Evolutionary conservation across 2,888 invertebrate species (phyloP).

Genomic region (Cloeon dipterum): DNA sequence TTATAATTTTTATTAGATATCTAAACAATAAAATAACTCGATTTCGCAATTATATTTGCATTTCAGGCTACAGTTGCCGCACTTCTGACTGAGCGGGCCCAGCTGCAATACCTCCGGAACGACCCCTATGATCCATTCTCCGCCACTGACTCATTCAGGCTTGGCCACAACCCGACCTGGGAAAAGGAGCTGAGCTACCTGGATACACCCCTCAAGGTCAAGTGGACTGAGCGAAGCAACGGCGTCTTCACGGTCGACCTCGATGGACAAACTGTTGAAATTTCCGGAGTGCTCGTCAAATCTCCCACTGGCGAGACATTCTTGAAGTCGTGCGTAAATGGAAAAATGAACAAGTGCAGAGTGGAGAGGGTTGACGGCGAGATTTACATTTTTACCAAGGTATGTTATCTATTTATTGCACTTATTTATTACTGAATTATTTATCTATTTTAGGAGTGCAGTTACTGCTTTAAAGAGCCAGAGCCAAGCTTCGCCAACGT

Average conservation of each 20-base stretch:
- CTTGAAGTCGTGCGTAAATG: constrained; percentile 17
- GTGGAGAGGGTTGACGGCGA: constrained; percentile 29
- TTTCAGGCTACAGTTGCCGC: too few species aligned
- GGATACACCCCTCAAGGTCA: not conserved
- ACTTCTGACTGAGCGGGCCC: too few species aligned
- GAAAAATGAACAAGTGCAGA: constrained; percentile 25
- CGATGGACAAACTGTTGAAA: not conserved
- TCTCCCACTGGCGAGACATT: constrained; percentile 5
- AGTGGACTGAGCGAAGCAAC: not conserved
- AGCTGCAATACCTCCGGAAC: too few species aligned
- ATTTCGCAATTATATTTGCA: too few species aligned
- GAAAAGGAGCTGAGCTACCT: constrained; percentile 19
- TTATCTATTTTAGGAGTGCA: constrained; percentile 31
- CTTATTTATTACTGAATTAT: constrained; percentile 16
- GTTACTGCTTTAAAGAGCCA: constrained; percentile 36
- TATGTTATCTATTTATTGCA: constrained; percentile 14
- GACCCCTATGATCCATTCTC: too few species aligned
- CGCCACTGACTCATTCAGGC: too few species aligned
- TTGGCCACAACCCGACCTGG: constrained; percentile 37
- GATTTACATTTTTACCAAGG: constrained; percentile 39
- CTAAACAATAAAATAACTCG: too few species aligned
- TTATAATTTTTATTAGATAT: too few species aligned
- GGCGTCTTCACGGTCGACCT: not conserved
- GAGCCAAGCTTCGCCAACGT: constrained; percentile 30
- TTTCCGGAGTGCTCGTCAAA: constrained; percentile 5